Evolutionary conservation across 2,113 vertebrate genomes (phyloP), one percentile per base, ranked within the genome.

Genomic region (Triplophysa siluroides): DNA sequence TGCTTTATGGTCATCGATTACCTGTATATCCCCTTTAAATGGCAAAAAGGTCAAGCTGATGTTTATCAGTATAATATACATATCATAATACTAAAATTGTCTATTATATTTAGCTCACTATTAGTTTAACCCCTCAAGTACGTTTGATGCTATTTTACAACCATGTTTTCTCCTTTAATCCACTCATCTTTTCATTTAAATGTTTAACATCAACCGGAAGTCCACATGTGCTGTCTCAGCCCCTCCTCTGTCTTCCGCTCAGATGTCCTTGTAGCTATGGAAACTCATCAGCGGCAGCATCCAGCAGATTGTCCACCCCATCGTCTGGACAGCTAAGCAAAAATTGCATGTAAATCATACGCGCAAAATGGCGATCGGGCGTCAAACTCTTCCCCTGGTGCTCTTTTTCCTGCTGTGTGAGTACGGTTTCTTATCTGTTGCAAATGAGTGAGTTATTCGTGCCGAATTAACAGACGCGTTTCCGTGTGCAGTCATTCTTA

Each of bases 201-300:
- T 38, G 23, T 29, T 4, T 24, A 33, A 79, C 60, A 81, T 78
- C 69, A 67, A 19, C 6, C 65, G 47, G 78, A 82, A 88, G 81
- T 85, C 85, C 77, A 65, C 74, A 24, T 21, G 62, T 26, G 64
- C 83, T 78, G 79, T 71, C 54, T 77, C n/a, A 45, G 61, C n/a
- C 1, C n/a, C n/a, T 61, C 73, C 80, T 23, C 61, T 52, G 83
- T 83, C 83, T 84, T 88, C 78, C 68, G 64, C 82, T 72, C 78
- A 38, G 78, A 79, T 86, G 88, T 83, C 83, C 83, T 88, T 87
- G 89, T 93, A 87, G 89, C 89, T 90, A 93, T 92, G 91, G 92
- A 91, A 93, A 93, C 92, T 88, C 86, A 83, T 89, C 81, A 78
- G 86, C 91, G 89, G 91, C 91, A 92, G 88, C 91, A 91, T 91